These are phyloP conservation scores for Meloe dianella DNA, from an alignment of 2,888 invertebrate species.

Conservation along the genomic window DNA sequence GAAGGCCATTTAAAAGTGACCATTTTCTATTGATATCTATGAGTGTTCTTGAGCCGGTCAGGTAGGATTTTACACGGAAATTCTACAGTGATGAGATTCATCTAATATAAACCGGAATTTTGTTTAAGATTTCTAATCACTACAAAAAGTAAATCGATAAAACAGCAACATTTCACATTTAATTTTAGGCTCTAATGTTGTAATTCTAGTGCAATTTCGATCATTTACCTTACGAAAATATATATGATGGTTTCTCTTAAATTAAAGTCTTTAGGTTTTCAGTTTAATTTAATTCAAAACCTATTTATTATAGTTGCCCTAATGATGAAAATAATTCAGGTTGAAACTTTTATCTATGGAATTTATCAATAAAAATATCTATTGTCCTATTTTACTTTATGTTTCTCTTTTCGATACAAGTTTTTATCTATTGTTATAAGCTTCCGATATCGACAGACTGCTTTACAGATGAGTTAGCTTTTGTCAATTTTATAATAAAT, in stretches of 20 bases:
- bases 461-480: slow-evolving; percentile 5
- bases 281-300: not conserved
- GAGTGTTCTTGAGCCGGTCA: not conserved
- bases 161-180: too few relatives aligned
- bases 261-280: not conserved
- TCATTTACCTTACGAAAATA: too few relatives aligned
- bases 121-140: not conserved
- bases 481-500: slow-evolving; percentile 2
- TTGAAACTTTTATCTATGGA: not conserved
- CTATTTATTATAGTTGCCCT: not conserved
- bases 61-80: not conserved
- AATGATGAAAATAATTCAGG: not conserved
- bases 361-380: not conserved
- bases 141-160: not conserved
- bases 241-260: not conserved
- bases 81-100: not conserved
- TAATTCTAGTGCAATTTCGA: too few relatives aligned
- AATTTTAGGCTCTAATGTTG: too few relatives aligned
- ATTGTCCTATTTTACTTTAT: not conserved
- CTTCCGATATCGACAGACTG: not conserved
- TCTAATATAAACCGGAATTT: not conserved
- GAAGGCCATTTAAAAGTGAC: not conserved
- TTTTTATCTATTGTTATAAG: not conserved
- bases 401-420: not conserved
- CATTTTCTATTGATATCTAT: not conserved